Conservation (phyloP, 2,888 invertebrate genomes). For the Cephus sareptanus region DNA sequence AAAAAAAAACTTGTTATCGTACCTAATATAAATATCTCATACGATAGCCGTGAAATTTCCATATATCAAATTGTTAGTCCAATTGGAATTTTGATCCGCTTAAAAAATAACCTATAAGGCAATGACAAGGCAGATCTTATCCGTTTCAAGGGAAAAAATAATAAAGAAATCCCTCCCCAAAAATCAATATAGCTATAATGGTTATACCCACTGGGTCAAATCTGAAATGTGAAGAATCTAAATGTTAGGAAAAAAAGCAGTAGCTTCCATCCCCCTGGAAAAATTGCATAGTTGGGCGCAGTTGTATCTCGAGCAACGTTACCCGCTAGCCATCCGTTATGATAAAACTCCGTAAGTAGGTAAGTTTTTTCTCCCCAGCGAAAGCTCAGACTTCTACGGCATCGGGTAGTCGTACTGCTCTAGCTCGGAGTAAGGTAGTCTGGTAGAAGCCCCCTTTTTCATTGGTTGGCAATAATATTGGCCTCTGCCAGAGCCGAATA, state of each 20-base stretch:
- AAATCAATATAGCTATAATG: not conserved
- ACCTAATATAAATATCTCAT: not conserved
- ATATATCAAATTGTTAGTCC: not conserved
- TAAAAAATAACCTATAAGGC: not conserved
- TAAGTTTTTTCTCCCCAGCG: not conserved
- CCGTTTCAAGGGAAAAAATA: not conserved
- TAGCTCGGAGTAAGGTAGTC: not conserved
- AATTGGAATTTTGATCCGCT: not conserved
- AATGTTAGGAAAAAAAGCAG: not conserved
- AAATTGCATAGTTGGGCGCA: constrained; percentile 1
- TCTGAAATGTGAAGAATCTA: not conserved
- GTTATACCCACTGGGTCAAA: not conserved
- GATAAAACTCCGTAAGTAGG: constrained; percentile 4
- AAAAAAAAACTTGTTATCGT: not conserved
- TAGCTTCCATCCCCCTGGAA: not conserved
- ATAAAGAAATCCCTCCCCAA: not conserved
- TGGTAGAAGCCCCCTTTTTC: not conserved
- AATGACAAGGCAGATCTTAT: not conserved
- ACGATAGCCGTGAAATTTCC: not conserved
- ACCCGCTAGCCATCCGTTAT: constrained; percentile 5
- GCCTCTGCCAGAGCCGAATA: not conserved
- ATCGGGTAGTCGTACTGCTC: not conserved
- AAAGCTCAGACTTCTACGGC: not conserved
- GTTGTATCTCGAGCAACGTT: not conserved
- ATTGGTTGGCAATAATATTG: not conserved